These are phyloP conservation scores for Holcopasites calliopsidis DNA, from an alignment of 1,140 invertebrate species.

Conservation along the genomic window DNA sequence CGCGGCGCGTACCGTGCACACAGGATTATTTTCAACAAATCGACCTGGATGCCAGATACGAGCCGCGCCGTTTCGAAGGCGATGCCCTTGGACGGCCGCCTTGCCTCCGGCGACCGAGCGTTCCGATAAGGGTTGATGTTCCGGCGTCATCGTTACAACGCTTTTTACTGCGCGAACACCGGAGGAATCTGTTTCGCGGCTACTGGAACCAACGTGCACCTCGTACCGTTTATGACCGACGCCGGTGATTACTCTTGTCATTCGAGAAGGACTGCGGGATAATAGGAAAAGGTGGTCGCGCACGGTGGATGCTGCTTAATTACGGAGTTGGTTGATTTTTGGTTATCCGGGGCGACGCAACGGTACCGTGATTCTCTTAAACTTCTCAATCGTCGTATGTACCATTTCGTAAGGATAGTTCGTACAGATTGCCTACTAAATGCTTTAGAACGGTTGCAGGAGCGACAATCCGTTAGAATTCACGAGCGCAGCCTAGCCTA, in stretches of 20 bases:
- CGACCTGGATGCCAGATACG: conserved; percentile 21
- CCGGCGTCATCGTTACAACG: conserved; percentile 8
- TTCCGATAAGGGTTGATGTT: conserved; percentile 37
- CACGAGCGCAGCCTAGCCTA: conserved; percentile 58
- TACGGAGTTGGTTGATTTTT: no score
- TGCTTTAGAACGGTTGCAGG: neutral
- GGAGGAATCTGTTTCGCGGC: neutral
- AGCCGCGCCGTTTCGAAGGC: neutral
- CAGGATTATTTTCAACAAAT: conserved; percentile 44
- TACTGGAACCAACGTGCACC: neutral
- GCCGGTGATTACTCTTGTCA: neutral
- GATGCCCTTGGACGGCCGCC: neutral
- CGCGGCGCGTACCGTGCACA: conserved; percentile 10
- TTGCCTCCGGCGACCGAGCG: neutral
- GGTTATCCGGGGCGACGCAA: no score
- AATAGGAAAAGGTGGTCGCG: neutral
- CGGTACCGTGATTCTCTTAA: no score
- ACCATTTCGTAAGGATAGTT: no score
- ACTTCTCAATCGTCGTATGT: no score
- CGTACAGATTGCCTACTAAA: no score
- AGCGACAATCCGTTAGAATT: conserved; percentile 59
- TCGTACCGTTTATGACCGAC: neutral
- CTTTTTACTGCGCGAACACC: conserved; percentile 3
- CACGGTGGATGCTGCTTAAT: no score
- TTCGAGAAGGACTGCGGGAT: neutral